These are phyloP conservation scores for Trididemnum nubilum DNA, from an alignment of 23 tunicate genomes.

Conservation along the genomic window DNA sequence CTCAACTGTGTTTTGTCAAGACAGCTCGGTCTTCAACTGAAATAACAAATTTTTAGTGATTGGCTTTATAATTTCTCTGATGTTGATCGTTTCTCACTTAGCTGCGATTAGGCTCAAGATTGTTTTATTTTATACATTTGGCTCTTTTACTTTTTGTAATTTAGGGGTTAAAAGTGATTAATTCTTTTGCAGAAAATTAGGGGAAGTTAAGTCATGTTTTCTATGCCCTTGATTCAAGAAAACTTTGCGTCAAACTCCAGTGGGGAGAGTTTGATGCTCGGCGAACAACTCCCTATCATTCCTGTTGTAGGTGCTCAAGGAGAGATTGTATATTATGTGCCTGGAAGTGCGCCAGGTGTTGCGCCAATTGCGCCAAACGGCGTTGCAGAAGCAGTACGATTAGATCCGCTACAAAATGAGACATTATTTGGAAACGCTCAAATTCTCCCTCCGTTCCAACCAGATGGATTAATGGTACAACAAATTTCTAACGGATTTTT, in stretches of 20 bases:
- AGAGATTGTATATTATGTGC: slow-evolving; percentile 10
- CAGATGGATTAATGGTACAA: neutral
- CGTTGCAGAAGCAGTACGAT: neutral
- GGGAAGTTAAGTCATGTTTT: slow-evolving; percentile 1
- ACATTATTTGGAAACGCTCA: neutral
- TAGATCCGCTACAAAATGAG: neutral
- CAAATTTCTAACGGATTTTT: neutral
- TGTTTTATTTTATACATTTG: too few relatives aligned
- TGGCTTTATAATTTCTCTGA: too few relatives aligned
- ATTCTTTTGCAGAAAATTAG: too few relatives aligned
- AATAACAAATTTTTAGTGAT: too few relatives aligned
- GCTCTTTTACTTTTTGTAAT: too few relatives aligned
- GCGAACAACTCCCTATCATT: neutral
- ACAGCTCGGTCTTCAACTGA: too few relatives aligned
- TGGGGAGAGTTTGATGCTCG: neutral
- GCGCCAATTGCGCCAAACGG: neutral
- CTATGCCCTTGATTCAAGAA: slow-evolving; percentile 6
- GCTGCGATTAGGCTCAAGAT: too few relatives aligned
- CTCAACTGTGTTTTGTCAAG: too few relatives aligned
- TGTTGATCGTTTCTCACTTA: too few relatives aligned
- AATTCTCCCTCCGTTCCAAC: neutral
- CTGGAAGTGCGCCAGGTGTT: slow-evolving; percentile 1
- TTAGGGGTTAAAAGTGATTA: too few relatives aligned
- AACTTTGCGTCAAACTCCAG: neutral
- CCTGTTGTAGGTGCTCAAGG: slow-evolving; percentile 12